phyloP scores from a whole-genome alignment of 2,797 vertebrate genomes.

The Sebastes iracundus region DNA sequence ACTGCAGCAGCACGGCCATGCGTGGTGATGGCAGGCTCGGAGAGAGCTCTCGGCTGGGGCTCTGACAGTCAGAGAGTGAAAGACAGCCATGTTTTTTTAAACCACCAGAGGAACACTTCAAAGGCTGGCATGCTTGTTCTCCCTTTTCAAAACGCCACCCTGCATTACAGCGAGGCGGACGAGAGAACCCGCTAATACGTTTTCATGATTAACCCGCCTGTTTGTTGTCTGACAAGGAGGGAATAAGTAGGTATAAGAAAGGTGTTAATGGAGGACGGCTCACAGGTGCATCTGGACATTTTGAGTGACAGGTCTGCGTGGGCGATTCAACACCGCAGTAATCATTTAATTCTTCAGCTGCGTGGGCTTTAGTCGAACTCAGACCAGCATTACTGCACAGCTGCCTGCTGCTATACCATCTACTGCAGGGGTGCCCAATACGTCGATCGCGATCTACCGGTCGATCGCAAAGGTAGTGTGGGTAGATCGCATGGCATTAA shows the following conservation, averaged over 20 bases:
- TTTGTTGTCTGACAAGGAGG: conserved; percentile 18
- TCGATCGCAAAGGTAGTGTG: no score
- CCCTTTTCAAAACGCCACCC: conserved; percentile 15
- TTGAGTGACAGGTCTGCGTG: conserved; percentile 52
- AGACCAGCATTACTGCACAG: conserved; percentile 20
- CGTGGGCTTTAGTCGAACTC: conserved; percentile 34
- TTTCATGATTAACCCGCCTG: conserved; percentile 25
- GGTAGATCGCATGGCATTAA: no score
- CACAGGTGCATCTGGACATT: conserved; percentile 30
- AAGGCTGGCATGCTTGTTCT: conserved; percentile 26
- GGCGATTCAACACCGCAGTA: conserved; percentile 32
- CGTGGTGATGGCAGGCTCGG: conserved; percentile 59
- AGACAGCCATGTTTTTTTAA: conserved; percentile 51
- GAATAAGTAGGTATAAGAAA: not conserved
- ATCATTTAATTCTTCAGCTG: conserved; percentile 42
- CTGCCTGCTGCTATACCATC: conserved; percentile 11
- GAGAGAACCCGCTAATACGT: conserved; percentile 1
- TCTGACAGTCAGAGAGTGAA: conserved; percentile 61
- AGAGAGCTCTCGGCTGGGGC: conserved; percentile 40
- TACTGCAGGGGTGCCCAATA: no score
- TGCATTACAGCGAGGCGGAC: conserved; percentile 10
- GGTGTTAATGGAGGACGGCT: not conserved
- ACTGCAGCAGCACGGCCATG: conserved; percentile 74
- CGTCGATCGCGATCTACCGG: no score
- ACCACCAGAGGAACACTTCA: conserved; percentile 57